Base-by-base conservation (phyloP, 92 coral and sea anemone genomes). In the Phenganax subtilis region DNA sequence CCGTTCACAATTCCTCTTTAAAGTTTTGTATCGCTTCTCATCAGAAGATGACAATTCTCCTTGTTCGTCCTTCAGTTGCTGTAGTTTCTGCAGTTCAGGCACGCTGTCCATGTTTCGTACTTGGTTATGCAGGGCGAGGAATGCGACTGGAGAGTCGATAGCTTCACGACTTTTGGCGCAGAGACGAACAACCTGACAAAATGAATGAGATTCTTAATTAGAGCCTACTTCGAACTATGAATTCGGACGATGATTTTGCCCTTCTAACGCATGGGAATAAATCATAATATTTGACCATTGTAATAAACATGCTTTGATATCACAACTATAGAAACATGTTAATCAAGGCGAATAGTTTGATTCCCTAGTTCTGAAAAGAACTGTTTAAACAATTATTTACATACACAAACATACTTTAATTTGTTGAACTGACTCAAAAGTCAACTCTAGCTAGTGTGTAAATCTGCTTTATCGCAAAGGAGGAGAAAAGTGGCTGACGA, bases 161-260 rank as follows among this genome's bases (percentile, higher is more conserved):
- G 99, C 99, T 75, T 96, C 99, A 59, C 99, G 92, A 59, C 99
- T 96, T 84, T 96, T 96, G 10, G 99, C 99, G 87, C 97, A 92
- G 16, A 96, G 96, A 80, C 99, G 96, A 7, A 96, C 99, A 54
- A 96, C 99, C 96, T 91, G 55, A 72, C 57, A 65, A 29, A 9
- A n/a, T 31, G 37, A 74, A 0, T 1, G 58, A 15, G 37, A 9
- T 7, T 25, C 16, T 27, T 75, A 28, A 25, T 68, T 7, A 76
- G 6, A 80, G n/a, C 15, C 57, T 25, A 5, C 8, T 51, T 55
- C 11, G 0, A 0, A 61, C 20, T 61, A 61, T 4, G 67, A 6
- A 61, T 28, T 61, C 0, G 3, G 47, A 37, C 47, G 47, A 4
- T 37, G 47, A 37, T 37, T 37, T 37, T 37, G 47, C 47, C 47